A percentile compares a stretch with the other conserved stretches of the same genome.
phyloP scores from a whole-genome alignment of 2,888 invertebrate genomes.

The Drosophila seclusa region DNA sequence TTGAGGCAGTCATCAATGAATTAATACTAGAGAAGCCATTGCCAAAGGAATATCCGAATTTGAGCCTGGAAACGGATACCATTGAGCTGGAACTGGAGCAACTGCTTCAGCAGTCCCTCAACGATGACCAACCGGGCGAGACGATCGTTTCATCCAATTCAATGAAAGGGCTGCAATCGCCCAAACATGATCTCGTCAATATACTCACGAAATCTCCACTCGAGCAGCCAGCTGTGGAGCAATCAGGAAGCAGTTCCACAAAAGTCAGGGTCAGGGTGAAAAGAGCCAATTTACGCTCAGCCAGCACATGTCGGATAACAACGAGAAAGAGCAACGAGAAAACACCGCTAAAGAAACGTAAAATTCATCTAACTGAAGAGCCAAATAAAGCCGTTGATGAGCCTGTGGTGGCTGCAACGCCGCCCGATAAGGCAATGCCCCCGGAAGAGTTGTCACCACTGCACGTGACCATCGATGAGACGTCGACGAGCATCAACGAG shows the following conservation, averaged over 20 bases:
- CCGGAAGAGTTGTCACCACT: background rate
- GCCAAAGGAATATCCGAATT: slow-evolving; percentile 16
- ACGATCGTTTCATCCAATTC: slow-evolving; percentile 63
- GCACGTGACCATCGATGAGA: slow-evolving; percentile 63
- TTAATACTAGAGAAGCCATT: slow-evolving; percentile 12
- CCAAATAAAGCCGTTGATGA: background rate
- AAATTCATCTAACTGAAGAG: slow-evolving; percentile 16
- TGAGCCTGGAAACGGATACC: slow-evolving; percentile 46
- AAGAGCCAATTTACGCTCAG: slow-evolving; percentile 2
- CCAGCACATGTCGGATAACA: slow-evolving; percentile 3
- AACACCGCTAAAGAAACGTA: slow-evolving; percentile 47
- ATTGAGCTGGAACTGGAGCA: slow-evolving; percentile 53
- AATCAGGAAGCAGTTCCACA: background rate
- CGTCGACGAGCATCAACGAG: slow-evolving; percentile 32
- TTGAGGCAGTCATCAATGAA: slow-evolving; percentile 33
- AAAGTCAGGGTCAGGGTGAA: slow-evolving; percentile 10
- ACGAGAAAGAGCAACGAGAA: slow-evolving; percentile 10
- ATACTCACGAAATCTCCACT: slow-evolving; percentile 49
- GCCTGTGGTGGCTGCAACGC: slow-evolving; percentile 15
- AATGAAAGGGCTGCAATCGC: slow-evolving; percentile 30
- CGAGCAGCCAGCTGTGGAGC: background rate
- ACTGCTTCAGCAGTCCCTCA: slow-evolving; percentile 48
- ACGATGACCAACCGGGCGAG: slow-evolving; percentile 51
- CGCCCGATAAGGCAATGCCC: background rate
- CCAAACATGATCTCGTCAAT: slow-evolving; percentile 37